Conservation (phyloP, 2,888 invertebrate genomes). For the Drosophila subsilvestris region DNA sequence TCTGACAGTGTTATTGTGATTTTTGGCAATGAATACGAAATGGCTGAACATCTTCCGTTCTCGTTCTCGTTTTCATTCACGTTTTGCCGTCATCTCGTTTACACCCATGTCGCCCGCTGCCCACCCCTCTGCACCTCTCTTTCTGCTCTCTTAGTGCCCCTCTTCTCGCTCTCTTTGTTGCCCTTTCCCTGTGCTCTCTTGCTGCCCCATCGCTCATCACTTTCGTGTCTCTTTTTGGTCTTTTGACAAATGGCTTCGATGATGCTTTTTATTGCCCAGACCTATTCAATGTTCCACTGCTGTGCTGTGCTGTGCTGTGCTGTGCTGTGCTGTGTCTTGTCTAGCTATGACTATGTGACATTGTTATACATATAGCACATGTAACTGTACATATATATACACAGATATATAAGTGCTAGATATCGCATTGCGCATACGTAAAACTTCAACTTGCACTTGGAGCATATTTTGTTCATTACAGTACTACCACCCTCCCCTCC, state of each 20-base stretch:
- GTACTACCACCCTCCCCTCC: not conserved
- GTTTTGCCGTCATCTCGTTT: not conserved
- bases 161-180: not conserved
- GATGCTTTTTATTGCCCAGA: conserved; percentile 75
- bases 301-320: conserved; percentile 33
- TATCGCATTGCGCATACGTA: conserved; percentile 64
- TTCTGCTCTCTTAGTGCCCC: too few relatives aligned
- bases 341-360: conserved; percentile 50
- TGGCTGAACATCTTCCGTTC: conserved; percentile 47
- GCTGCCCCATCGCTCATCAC: conserved; percentile 6
- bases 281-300: conserved; percentile 56
- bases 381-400: conserved; percentile 14
- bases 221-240: conserved; percentile 42
- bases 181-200: not conserved
- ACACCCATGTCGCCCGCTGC: not conserved
- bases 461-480: conserved; percentile 64
- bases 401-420: conserved; percentile 17
- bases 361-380: conserved; percentile 27
- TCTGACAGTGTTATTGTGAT: conserved; percentile 65
- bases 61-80: conserved; percentile 36
- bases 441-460: conserved; percentile 46
- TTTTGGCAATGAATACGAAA: conserved; percentile 78
- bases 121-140: too few relatives aligned
- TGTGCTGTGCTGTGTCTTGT: conserved; percentile 31
- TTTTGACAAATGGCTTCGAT: conserved; percentile 78